A percentile compares a stretch with the other conserved stretches of the same genome.
Conservation (phyloP, 2,113 vertebrate genomes). For the Formicarius rufipectus region DNA sequence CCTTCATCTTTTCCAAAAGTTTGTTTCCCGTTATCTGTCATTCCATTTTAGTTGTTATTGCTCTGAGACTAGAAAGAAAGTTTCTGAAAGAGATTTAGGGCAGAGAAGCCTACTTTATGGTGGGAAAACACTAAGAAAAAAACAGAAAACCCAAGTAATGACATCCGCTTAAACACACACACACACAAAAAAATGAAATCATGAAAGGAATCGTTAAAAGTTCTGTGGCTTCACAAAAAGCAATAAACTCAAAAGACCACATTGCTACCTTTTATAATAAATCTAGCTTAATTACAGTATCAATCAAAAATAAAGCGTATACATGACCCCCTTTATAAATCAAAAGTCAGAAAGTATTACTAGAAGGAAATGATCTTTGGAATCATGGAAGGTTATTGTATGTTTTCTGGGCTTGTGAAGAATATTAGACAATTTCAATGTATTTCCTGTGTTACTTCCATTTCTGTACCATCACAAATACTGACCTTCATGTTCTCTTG, state of each 20-base stretch:
- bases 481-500: not conserved
- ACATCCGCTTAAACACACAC: not conserved
- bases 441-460: not conserved
- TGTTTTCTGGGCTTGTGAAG: not conserved
- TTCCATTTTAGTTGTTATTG: not conserved
- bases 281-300: not conserved
- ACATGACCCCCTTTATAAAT: not conserved
- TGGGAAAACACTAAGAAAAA: not conserved
- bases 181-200: not conserved
- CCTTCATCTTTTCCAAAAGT: not conserved
- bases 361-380: not conserved
- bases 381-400: not conserved
- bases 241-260: not conserved
- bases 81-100: not conserved
- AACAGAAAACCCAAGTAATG: not conserved
- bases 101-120: not conserved
- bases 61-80: not conserved
- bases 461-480: not conserved
- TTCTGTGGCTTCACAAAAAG: not conserved
- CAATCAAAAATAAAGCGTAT: not conserved
- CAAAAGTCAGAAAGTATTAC: not conserved
- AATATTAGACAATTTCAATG: not conserved
- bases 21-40: not conserved
- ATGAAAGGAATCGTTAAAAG: not conserved
- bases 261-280: not conserved